A percentile compares a stretch with the other conserved stretches of the same genome.
phyloP scores from a whole-genome alignment of 2,888 invertebrate species.

The Eledone cirrhosa region DNA sequence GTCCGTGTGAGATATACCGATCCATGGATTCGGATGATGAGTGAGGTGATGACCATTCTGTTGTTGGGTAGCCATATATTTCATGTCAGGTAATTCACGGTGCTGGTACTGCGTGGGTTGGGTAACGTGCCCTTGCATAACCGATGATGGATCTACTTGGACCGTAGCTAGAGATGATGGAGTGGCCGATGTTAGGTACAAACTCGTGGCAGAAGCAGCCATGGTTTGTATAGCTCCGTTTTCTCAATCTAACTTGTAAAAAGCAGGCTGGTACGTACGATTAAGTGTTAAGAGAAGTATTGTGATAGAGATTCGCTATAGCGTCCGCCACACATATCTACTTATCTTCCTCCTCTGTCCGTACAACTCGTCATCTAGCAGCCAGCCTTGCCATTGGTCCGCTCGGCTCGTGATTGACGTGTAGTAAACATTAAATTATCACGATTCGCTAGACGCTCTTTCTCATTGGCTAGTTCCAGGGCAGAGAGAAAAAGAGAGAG shows the following conservation, averaged over 20 bases:
- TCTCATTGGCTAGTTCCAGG: conserved; percentile 11
- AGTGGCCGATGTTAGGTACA: conserved; percentile 83
- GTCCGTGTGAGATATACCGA: conserved; percentile 70
- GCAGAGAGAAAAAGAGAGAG: background rate
- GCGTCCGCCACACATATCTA: conserved; percentile 37
- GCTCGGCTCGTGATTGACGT: conserved; percentile 15
- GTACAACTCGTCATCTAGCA: conserved; percentile 33
- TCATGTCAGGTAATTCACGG: conserved; percentile 79
- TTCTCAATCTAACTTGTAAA: conserved; percentile 55
- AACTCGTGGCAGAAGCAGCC: conserved; percentile 84
- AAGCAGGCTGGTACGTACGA: conserved; percentile 40
- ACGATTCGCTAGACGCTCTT: background rate
- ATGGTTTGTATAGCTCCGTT: conserved; percentile 70
- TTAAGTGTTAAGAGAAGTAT: background rate
- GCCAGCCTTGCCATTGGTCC: conserved; percentile 28
- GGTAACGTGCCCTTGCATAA: conserved; percentile 62
- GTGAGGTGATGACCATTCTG: conserved; percentile 69
- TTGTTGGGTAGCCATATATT: conserved; percentile 85
- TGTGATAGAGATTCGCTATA: conserved; percentile 17
- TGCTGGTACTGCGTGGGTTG: conserved; percentile 59
- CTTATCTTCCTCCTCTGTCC: conserved; percentile 36
- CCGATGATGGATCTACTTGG: conserved; percentile 69
- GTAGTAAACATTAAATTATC: conserved; percentile 27
- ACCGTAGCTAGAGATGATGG: conserved; percentile 76
- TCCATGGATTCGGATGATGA: conserved; percentile 79